A percentile compares a stretch with the other conserved stretches of the same genome.
Evolutionary conservation across 2,113 vertebrate genomes (phyloP).

Genomic region (Alethe castanea): DNA sequence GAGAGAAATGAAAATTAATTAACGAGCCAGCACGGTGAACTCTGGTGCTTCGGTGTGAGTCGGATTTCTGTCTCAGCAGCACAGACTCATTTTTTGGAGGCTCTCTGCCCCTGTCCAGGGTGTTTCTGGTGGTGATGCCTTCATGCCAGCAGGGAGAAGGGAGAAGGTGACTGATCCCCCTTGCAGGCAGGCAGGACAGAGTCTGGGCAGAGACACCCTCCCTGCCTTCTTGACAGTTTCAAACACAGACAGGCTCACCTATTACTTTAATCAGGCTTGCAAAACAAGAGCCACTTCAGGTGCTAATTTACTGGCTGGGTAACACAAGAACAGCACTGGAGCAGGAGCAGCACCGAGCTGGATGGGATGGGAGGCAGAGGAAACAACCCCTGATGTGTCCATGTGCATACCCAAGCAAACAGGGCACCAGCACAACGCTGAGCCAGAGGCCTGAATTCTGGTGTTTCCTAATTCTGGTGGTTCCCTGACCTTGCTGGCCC

Average conservation of each 20-base stretch:
- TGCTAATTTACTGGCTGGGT: background rate
- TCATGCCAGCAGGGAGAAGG: background rate
- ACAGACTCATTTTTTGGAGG: background rate
- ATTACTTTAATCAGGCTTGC: background rate
- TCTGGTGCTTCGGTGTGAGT: fast-evolving
- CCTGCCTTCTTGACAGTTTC: background rate
- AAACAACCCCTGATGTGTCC: fast-evolving
- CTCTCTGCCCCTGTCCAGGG: background rate
- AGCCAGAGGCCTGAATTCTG: background rate
- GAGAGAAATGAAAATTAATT: background rate
- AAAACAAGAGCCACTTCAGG: background rate
- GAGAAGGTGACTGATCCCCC: background rate
- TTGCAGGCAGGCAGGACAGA: background rate
- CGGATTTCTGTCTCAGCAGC: background rate
- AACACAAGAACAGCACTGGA: background rate
- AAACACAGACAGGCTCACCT: background rate
- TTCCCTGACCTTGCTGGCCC: fast-evolving
- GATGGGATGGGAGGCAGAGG: background rate
- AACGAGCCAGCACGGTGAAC: background rate
- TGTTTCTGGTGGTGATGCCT: background rate
- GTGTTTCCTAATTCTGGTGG: background rate
- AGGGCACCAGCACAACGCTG: fast-evolving
- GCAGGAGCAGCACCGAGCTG: background rate
- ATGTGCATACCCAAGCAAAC: fast-evolving
- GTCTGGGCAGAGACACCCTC: background rate